Conservation (phyloP, 1,140 invertebrate genomes). For the Drosophila leontia region DNA sequence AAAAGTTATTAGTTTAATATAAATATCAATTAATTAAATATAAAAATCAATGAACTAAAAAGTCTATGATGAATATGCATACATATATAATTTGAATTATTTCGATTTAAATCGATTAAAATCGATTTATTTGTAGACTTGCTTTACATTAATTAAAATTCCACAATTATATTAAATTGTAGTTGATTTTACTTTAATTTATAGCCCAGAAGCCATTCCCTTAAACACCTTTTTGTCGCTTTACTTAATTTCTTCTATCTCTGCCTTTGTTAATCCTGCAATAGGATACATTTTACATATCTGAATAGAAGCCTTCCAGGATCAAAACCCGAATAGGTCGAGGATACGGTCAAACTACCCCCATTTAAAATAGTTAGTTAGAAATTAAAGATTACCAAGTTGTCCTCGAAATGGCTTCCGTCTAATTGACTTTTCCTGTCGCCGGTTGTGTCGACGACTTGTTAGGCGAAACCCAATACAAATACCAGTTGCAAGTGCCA, state of each 20-base stretch:
- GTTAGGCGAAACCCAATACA: constrained; percentile 30
- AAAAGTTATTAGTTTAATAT: too few species aligned
- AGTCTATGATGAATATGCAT: too few species aligned
- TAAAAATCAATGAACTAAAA: too few species aligned
- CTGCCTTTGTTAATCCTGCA: not conserved
- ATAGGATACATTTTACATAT: not conserved
- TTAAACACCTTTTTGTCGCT: not conserved
- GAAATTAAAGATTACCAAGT: constrained; percentile 23
- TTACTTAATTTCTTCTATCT: not conserved
- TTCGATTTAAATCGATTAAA: too few species aligned
- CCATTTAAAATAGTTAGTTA: constrained; percentile 28
- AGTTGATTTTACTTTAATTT: too few species aligned
- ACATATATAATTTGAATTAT: too few species aligned
- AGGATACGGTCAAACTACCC: not conserved
- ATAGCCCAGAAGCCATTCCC: not conserved
- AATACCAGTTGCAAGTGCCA: constrained; percentile 25
- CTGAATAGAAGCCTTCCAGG: constrained; percentile 10
- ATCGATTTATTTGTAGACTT: too few species aligned
- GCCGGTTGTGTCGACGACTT: constrained; percentile 5
- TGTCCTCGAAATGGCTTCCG: constrained; percentile 46
- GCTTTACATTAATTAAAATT: too few species aligned
- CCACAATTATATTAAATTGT: too few species aligned
- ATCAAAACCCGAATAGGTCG: not conserved
- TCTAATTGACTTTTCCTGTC: constrained; percentile 56
- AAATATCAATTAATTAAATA: too few species aligned